phyloP scores from a whole-genome alignment of 2,113 vertebrate species.

The Limnothrissa miodon region DNA sequence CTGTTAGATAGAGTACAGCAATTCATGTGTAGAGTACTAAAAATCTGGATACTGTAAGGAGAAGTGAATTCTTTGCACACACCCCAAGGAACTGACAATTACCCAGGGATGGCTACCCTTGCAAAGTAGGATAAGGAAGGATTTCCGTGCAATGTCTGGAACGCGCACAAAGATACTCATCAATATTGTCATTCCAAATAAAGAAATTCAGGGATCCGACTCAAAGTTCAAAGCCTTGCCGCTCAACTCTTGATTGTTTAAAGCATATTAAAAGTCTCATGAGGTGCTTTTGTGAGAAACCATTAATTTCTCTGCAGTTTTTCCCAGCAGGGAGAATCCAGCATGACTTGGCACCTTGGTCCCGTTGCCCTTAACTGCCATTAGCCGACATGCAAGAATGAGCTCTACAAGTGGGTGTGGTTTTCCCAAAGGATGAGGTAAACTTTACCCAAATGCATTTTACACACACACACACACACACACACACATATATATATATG shows the following conservation, averaged over 20 bases:
- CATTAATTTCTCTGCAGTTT: neutral
- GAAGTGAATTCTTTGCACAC: neutral
- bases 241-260: neutral
- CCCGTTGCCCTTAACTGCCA: slow-evolving; percentile 19
- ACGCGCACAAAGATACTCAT: neutral
- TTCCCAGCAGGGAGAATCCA: neutral
- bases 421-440: slow-evolving; percentile 47
- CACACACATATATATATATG: too few species aligned
- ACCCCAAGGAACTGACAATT: neutral
- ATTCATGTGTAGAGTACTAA: neutral
- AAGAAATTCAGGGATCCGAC: neutral
- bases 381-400: slow-evolving; percentile 46
- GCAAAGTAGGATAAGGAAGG: neutral
- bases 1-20: neutral
- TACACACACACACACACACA: too few species aligned
- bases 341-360: neutral
- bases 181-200: neutral
- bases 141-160: neutral
- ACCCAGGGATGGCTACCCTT: neutral
- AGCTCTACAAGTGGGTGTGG: neutral
- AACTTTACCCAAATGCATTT: slow-evolving; percentile 30
- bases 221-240: neutral
- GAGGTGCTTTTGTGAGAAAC: neutral
- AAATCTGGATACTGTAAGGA: neutral
- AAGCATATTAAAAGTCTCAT: neutral